These are phyloP conservation scores for Parnassius smintheus DNA, from an alignment of 2,888 invertebrate genomes.

Conservation along the genomic window DNA sequence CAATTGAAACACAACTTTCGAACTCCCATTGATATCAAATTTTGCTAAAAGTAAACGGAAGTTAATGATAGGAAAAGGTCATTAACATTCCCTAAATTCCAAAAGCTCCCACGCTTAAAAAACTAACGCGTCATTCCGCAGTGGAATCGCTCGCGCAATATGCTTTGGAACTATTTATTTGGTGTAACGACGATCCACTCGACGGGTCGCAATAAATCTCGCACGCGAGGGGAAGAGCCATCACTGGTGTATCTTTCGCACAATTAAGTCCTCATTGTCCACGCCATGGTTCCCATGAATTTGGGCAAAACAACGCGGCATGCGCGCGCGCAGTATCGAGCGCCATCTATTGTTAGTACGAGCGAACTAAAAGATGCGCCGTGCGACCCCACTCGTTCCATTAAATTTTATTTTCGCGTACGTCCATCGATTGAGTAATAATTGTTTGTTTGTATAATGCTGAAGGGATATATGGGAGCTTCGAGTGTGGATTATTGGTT, in stretches of 20 bases:
- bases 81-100: conserved; percentile 31
- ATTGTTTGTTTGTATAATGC: conserved; percentile 71
- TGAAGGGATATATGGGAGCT: conserved; percentile 61
- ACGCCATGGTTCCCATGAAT: conserved; percentile 73
- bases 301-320: conserved; percentile 46
- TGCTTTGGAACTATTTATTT: conserved; percentile 72
- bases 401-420: conserved; percentile 67
- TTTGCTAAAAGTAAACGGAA: conserved; percentile 1
- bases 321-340: conserved; percentile 57
- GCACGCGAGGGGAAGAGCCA: conserved; percentile 53
- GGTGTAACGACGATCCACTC: conserved; percentile 53
- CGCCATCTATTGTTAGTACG: conserved; percentile 59
- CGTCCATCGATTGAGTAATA: conserved; percentile 70
- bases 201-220: conserved; percentile 57
- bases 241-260: conserved; percentile 71
- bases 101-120: conserved; percentile 60
- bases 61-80: conserved; percentile 22
- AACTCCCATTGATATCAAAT: too few species aligned
- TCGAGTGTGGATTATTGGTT: conserved; percentile 57
- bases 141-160: conserved; percentile 60
- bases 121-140: conserved; percentile 57
- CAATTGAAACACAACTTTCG: too few species aligned
- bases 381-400: conserved; percentile 48
- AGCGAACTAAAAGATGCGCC: conserved; percentile 58
- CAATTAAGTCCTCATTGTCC: conserved; percentile 77